Conservation (phyloP, 2,797 vertebrate genomes). For the Hirundo rustica region DNA sequence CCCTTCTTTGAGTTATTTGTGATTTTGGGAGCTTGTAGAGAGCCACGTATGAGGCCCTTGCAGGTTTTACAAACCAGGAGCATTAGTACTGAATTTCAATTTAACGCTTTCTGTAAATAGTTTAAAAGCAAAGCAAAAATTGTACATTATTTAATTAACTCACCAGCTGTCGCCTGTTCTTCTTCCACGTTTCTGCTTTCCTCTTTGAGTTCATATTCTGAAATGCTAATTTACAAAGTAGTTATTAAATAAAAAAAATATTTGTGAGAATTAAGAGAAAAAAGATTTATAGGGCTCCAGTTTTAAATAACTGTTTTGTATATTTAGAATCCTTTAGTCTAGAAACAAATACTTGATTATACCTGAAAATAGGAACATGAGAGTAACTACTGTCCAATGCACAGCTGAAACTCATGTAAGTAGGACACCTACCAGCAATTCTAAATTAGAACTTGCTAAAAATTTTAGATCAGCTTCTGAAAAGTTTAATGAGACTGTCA, state of each 20-base stretch:
- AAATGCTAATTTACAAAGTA: conserved; percentile 83
- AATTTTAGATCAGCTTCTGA: neutral
- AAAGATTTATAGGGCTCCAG: neutral
- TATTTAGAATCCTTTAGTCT: neutral
- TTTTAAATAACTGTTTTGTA: neutral
- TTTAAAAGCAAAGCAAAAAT: neutral
- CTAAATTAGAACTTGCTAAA: neutral
- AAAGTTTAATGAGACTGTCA: neutral
- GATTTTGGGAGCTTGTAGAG: neutral
- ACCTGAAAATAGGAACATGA: neutral
- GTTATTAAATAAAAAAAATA: neutral
- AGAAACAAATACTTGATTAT: neutral
- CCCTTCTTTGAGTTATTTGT: neutral
- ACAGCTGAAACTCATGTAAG: neutral
- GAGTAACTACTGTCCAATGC: neutral
- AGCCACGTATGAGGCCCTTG: neutral
- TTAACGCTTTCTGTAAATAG: neutral
- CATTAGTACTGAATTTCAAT: neutral
- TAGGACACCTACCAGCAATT: neutral
- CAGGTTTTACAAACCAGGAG: neutral
- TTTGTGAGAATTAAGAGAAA: neutral
- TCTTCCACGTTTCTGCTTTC: conserved; percentile 99
- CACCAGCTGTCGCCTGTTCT: conserved; percentile 95
- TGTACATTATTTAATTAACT: conserved; percentile 22
- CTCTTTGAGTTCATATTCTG: conserved; percentile 99